Conservation (phyloP, 2,113 vertebrate species). For the Onychostruthus taczanowskii region DNA sequence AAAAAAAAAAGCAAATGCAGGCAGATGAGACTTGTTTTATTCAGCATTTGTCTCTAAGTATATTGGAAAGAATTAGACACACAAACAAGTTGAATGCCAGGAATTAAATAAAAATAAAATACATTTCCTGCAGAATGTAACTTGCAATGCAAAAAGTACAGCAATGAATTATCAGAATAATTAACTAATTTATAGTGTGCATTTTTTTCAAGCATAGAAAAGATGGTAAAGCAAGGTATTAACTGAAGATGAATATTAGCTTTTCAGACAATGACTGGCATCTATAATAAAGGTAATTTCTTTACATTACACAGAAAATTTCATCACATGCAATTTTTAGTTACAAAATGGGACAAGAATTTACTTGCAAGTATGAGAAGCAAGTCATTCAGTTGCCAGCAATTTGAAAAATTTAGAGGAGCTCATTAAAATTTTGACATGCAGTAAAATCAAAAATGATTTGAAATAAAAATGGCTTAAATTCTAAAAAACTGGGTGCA, state of each 20-base stretch:
- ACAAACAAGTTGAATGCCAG: neutral
- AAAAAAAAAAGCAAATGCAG: neutral
- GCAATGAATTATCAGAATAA: neutral
- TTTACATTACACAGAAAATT: neutral
- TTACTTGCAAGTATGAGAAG: neutral
- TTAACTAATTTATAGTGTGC: neutral
- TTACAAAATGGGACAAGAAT: neutral
- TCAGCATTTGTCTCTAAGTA: neutral
- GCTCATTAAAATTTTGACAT: neutral
- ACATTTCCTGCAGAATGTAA: neutral
- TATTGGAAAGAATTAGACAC: neutral
- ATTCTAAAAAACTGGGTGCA: neutral
- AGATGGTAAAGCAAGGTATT: neutral
- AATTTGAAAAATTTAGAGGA: neutral
- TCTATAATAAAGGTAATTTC: neutral
- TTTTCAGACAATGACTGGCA: neutral
- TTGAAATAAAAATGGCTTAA: neutral
- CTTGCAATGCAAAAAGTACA: neutral
- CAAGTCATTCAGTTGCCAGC: neutral
- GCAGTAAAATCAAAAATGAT: neutral
- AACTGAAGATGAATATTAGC: neutral
- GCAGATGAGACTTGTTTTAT: neutral
- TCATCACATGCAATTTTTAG: neutral
- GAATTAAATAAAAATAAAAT: neutral
- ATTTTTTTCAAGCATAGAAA: neutral